Conservation (phyloP, 2,888 invertebrate genomes). For the Corythucha ciliata region DNA sequence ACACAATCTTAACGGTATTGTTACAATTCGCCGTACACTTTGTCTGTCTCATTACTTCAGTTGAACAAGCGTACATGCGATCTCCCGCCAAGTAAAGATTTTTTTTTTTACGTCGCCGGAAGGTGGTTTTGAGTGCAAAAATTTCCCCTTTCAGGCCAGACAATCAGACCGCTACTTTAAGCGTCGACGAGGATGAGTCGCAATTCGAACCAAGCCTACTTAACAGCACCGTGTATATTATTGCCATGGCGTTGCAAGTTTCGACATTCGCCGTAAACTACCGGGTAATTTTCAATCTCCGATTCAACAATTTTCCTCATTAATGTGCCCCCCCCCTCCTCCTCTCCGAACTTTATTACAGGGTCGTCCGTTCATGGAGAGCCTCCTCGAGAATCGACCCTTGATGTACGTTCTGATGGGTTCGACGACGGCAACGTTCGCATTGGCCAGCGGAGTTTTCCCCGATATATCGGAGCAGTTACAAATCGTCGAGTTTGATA, state of each 20-base stretch:
- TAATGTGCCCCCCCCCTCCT: no score
- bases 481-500: constrained; percentile 90
- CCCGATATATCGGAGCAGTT: constrained; percentile 82
- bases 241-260: constrained; percentile 93
- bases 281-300: constrained; percentile 63
- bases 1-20: constrained; percentile 91
- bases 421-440: constrained; percentile 72
- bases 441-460: constrained; percentile 71
- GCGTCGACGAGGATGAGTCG: constrained; percentile 53
- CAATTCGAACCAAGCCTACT: constrained; percentile 87
- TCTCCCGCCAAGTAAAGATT: constrained; percentile 58
- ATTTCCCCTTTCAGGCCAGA: constrained; percentile 20
- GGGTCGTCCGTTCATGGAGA: constrained; percentile 99
- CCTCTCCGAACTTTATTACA: no score
- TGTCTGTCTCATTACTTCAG: constrained; percentile 77
- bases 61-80: constrained; percentile 64
- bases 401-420: constrained; percentile 81
- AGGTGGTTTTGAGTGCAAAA: neutral
- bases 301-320: no score
- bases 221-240: constrained; percentile 97
- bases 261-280: constrained; percentile 99
- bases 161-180: constrained; percentile 2
- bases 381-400: constrained; percentile 81
- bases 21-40: constrained; percentile 94
- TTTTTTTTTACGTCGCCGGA: no score